Evolutionary conservation across 2,888 invertebrate genomes (phyloP).

Genomic region (Pandemis cinnamomeana): DNA sequence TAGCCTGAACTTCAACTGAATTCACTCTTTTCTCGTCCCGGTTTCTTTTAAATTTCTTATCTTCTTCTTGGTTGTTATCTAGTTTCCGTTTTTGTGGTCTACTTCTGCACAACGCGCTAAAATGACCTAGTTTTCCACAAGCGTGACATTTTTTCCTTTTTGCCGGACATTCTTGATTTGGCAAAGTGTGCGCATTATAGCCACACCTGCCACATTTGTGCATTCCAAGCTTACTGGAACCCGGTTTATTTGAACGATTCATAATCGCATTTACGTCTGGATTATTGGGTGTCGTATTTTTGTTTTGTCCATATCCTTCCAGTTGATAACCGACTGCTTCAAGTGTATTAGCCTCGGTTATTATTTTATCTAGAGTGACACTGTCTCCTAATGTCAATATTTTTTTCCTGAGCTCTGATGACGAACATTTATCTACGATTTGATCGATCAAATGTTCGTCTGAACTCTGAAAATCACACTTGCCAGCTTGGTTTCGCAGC

Average conservation of each 20-base stretch:
- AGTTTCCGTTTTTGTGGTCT: conserved; percentile 11
- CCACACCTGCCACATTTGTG: conserved; percentile 38
- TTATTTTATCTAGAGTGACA: conserved; percentile 5
- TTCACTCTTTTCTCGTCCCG: too few species aligned
- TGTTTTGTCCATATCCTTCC: conserved; percentile 34
- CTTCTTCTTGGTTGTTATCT: neutral
- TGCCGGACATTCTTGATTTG: conserved; percentile 40
- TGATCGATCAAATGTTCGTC: conserved; percentile 18
- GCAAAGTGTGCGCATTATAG: too few species aligned
- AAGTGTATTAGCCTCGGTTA: conserved; percentile 42
- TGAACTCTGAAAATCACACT: conserved; percentile 5
- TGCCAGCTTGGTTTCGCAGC: conserved; percentile 14
- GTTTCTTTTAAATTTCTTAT: too few species aligned
- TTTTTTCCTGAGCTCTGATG: conserved; percentile 8
- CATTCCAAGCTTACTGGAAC: too few species aligned
- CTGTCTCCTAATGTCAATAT: conserved; percentile 4
- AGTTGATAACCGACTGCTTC: conserved; percentile 44
- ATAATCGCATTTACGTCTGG: conserved; percentile 19
- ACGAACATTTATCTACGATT: conserved; percentile 8
- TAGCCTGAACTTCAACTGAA: neutral
- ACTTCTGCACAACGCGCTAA: conserved; percentile 20
- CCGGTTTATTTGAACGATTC: neutral
- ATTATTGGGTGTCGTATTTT: neutral
- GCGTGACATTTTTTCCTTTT: conserved; percentile 40
- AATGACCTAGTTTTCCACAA: conserved; percentile 43